phyloP scores from a whole-genome alignment of 1,140 invertebrate genomes.

The Drosophila ironensis region DNA sequence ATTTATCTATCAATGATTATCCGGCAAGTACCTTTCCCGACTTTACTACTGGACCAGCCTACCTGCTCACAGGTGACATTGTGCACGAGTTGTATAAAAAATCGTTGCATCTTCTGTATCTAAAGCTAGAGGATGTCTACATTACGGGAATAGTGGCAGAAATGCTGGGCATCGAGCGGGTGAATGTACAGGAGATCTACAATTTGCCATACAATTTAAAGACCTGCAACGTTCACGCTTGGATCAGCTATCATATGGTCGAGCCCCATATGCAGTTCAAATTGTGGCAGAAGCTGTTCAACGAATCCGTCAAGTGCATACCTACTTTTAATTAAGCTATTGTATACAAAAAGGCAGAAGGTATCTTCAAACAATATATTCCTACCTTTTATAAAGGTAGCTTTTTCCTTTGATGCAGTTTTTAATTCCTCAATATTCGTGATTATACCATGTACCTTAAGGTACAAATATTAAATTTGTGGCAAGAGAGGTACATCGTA shows the following conservation, averaged over 20 bases:
- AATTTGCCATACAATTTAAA: constrained; percentile 90
- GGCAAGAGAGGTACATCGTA: no score
- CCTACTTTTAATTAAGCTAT: no score
- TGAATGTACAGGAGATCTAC: constrained; percentile 92
- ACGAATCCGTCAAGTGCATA: no score
- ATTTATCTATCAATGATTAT: constrained; percentile 89
- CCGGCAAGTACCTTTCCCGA: constrained; percentile 88
- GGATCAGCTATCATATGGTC: constrained; percentile 94
- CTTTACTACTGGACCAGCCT: constrained; percentile 94
- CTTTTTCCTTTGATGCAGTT: no score
- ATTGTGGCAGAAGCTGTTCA: no score
- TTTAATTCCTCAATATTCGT: no score
- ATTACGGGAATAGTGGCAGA: constrained; percentile 93
- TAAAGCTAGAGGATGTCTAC: constrained; percentile 95
- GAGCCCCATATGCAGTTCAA: no score
- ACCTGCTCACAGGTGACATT: constrained; percentile 88
- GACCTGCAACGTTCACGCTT: constrained; percentile 90
- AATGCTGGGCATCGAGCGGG: constrained; percentile 86
- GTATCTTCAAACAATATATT: no score
- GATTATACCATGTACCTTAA: no score
- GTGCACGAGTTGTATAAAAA: constrained; percentile 86
- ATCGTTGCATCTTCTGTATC: constrained; percentile 87
- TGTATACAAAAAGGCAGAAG: no score
- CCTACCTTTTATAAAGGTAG: no score
- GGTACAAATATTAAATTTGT: no score